Evolutionary conservation across 2,888 invertebrate genomes (phyloP), one percentile per base, ranked within the genome.

Genomic region (Hirtodrosophila alboralis): DNA sequence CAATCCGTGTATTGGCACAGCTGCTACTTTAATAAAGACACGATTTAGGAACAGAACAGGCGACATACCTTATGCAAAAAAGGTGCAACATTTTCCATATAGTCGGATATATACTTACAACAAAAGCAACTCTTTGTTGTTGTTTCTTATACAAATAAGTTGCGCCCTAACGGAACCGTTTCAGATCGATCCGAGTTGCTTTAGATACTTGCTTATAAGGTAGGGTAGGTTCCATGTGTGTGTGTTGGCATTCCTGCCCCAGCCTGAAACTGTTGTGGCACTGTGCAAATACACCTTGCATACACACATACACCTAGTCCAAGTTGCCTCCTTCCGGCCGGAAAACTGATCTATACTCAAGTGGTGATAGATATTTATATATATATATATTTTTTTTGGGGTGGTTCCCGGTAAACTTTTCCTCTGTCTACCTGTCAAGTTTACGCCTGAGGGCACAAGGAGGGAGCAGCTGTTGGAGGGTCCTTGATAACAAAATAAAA

Each of bases 41-140:
- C 30, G 54, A 67, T 60, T 47, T 38, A 33, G 4, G 43, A 56
- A 8, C 21, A 4, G 3, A 70, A 68, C 71, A 53, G 65, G 49
- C 68, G 60, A 51, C 62, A 21, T 41, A 62, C 71, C 68, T 79
- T 84, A 80, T 80, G 80, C 80, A 83, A 83, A 79, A 77, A 80
- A 79, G 84, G 79, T 83, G 77, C 77, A 77, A 77, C 76, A 68
- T 73, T 77, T 75, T 69, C 67, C 70, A 69, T 41, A 48, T 37
- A n/a, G n/a, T n/a, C n/a, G n/a, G n/a, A n/a, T n/a, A n/a, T n/a
- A n/a, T n/a, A n/a, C n/a, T n/a, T n/a, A n/a, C n/a, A n/a, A 80
- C 80, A 84, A 80, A 62, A 85, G 54, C 84, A 83, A 80, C 85
- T 84, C 85, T 80, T 84, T 84, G 83, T 84, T 78, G 65, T 80